phyloP scores from a whole-genome alignment of 1,140 invertebrate genomes.

The Drosophila elegans region DNA sequence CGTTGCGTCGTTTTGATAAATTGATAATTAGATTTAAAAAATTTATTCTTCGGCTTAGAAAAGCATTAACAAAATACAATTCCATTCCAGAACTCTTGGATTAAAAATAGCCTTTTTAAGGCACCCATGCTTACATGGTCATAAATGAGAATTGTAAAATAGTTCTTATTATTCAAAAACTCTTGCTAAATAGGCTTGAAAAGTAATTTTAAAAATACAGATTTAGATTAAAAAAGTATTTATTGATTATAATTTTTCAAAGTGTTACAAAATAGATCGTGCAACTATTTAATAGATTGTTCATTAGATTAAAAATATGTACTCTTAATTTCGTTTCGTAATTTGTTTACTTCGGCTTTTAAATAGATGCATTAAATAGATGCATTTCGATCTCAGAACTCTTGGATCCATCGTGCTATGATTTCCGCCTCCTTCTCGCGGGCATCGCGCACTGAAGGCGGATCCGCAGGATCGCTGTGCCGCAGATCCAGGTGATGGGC shows the following conservation, averaged over 20 bases:
- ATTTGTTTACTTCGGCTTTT: not conserved
- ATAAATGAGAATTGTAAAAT: too few species aligned
- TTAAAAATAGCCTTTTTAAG: too few species aligned
- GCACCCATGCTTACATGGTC: too few species aligned
- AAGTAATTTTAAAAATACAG: not conserved
- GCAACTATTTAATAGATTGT: not conserved
- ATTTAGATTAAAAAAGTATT: not conserved
- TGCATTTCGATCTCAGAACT: slow-evolving; percentile 13
- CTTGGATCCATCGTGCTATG: slow-evolving; percentile 63
- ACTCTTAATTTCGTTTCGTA: slow-evolving; percentile 3
- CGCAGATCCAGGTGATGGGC: slow-evolving; percentile 97
- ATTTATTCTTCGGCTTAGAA: too few species aligned
- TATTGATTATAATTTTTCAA: not conserved
- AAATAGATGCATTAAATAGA: not conserved
- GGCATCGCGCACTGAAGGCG: slow-evolving; percentile 62
- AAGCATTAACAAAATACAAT: too few species aligned
- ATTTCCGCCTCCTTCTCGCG: slow-evolving; percentile 58
- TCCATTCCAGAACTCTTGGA: too few species aligned
- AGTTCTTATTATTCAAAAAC: too few species aligned
- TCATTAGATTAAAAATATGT: not conserved
- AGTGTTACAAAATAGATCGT: not conserved
- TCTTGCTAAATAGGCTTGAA: too few species aligned
- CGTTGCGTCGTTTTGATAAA: too few species aligned
- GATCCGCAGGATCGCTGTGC: slow-evolving; percentile 57
- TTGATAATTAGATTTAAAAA: too few species aligned